Percentiles rank a stretch among this genome's conserved stretches.
Evolutionary conservation across 2,888 invertebrate species (phyloP).

Genomic region (Trachelus tabidus): DNA sequence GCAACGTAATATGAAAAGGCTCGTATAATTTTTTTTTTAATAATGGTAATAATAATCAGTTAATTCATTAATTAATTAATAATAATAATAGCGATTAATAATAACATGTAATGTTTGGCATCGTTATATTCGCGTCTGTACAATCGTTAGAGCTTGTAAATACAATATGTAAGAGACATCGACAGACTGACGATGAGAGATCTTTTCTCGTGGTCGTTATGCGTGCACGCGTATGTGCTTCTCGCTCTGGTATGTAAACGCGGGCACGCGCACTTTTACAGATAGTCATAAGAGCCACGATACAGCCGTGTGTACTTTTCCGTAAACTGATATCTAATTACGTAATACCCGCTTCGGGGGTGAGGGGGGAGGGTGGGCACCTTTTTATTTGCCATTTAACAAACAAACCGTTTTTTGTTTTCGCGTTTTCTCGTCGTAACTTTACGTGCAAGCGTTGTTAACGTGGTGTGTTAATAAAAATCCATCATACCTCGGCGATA

Average conservation of each 20-base stretch:
- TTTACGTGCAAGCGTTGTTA: neutral
- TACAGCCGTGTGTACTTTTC: neutral
- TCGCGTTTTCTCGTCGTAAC: neutral
- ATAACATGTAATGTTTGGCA: slow-evolving; percentile 61
- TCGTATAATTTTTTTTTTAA: slow-evolving; percentile 45
- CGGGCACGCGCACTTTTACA: neutral
- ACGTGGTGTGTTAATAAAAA: slow-evolving; percentile 5
- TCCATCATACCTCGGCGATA: slow-evolving; percentile 4
- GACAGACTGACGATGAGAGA: neutral
- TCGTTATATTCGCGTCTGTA: slow-evolving; percentile 60
- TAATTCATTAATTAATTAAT: slow-evolving; percentile 37
- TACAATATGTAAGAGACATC: neutral
- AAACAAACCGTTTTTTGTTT: neutral
- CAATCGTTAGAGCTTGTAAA: slow-evolving; percentile 36
- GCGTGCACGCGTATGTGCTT: neutral
- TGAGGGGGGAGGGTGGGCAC: neutral
- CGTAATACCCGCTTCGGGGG: neutral
- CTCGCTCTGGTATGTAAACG: neutral
- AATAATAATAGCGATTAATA: slow-evolving; percentile 29
- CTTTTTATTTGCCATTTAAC: neutral
- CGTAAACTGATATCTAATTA: neutral
- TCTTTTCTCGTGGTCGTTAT: neutral
- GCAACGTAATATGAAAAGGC: slow-evolving; percentile 42
- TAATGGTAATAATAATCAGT: slow-evolving; percentile 36
- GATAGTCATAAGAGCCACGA: neutral